Evolutionary conservation across 2,113 vertebrate species (phyloP), one percentile per base, ranked within the genome.

Genomic region (Hemibagrus wyckioides): DNA sequence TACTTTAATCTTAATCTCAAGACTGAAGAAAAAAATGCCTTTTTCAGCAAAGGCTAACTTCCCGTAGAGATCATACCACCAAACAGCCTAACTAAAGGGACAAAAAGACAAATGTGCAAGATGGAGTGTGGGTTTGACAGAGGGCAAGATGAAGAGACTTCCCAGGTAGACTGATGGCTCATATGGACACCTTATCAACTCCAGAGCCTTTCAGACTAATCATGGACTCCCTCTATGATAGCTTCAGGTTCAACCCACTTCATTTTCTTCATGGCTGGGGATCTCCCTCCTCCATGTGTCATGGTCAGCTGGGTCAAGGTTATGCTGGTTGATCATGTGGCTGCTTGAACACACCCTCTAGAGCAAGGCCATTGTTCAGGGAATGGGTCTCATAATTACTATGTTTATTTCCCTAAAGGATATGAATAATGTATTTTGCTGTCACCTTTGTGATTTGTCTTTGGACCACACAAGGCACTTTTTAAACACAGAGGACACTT

Each of bases 241-340:
- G 63, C 61, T 85, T 91, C 69, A 83, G 82, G 89, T 52, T 90
- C 80, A 88, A 36, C 77, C 76, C 48, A 67, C 67, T 87, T 85
- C 13, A 83, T 87, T 36, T 77, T 44, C n/a, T 3, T 25, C 50
- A 39, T 61, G 11, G 36, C 65, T 82, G 19, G 65, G 85, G 67
- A 84, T 44, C 33, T 33, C 28, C 81, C 28, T 85, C 52, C n/a
- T 50, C 36, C 36, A 71, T 65, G 14, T 75, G 56, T 85, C 88
- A 82, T 6, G 48, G 85, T 84, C 82, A 75, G 25, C 19, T 76
- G 23, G 76, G 19, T 44, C 83, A 89, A 87, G 83, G 86, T 87
- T 61, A 71, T 0, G 9, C 69, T 67, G 36, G 30, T 50, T 80
- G 56, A 56, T 69, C 19, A 65, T 44, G 75, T 85, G 48, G 39